Base-by-base conservation (phyloP, 2,797 vertebrate genomes). In the Helarctos malayanus region DNA sequence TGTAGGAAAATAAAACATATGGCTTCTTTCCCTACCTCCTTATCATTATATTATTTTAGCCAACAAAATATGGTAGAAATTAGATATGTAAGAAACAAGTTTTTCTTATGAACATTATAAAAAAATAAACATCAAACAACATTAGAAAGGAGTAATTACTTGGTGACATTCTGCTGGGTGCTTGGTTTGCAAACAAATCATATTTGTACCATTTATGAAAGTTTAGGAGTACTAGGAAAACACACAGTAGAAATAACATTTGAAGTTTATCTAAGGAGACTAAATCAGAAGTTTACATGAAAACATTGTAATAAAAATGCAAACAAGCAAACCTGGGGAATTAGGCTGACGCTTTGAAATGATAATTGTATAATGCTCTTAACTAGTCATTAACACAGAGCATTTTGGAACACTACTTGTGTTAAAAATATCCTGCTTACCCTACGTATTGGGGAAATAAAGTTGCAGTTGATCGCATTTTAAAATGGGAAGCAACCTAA, bases 121-220 rank as follows among this genome's bases (percentile, higher is more conserved):
- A 88, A 63, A 90, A 35, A 81, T 57, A 73, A 56, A 38, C 32
- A 86, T 19, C 27, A 57, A 49, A 86, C 19, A 2, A 52, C 25
- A 68, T 92, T 63, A 27, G 56, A 79, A 68, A 61, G 38, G 45
- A 54, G 0, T 68, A 21, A 81, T 84, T 84, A 32, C 71, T 69
- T 27, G 65, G 41, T 69, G 82, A 80, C 54, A 49, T 69, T 84
- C 68, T 82, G 19, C 84, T 52, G 18, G 32, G 13, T 57, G 57
- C 41, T 73, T 35, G 5, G 9, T 96, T 75, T 94, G 59, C 15
- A 89, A 83, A 87, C n/a, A 95, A 81, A 85, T 57, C 83, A 29
- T 54, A 9, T 88, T 57, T 69, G 57, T 85, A 4, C 7, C 21
- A 2, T 82, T 94, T 90, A 35, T 1, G 2, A 63, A 78, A 54